Percentiles rank a stretch among this genome's conserved stretches.
Conservation (phyloP, 2,113 vertebrate genomes). For the Entelurus aequoreus region DNA sequence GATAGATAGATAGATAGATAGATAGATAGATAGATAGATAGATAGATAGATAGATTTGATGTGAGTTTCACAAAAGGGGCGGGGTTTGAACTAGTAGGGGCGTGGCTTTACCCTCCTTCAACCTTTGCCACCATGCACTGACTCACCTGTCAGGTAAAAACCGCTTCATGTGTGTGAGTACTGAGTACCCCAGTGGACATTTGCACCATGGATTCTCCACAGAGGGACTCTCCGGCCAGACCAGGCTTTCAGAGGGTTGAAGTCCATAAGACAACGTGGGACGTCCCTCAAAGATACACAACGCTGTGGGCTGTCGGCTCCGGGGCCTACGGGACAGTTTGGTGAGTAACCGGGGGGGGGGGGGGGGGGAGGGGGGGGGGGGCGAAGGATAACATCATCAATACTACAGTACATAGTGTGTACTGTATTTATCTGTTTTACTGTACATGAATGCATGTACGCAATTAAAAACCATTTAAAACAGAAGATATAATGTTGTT, state of each 20-base stretch:
- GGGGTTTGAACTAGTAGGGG: constrained; percentile 1
- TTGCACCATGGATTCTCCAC: constrained; percentile 37
- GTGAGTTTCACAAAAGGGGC: not conserved
- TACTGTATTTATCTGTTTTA: not conserved
- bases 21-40: too few relatives aligned
- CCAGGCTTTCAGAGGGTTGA: constrained; percentile 65
- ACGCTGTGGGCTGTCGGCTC: constrained; percentile 64
- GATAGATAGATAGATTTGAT: too few relatives aligned
- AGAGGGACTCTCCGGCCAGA: constrained; percentile 49
- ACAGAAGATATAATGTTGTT: not conserved
- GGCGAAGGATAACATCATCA: not conserved
- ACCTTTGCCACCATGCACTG: not conserved
- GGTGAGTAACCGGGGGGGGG: constrained; percentile 55
- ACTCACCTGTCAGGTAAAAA: constrained; percentile 40
- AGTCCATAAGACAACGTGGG: constrained; percentile 75
- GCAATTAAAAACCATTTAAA: not conserved
- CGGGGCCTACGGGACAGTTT: constrained; percentile 76
- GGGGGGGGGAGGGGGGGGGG: not conserved
- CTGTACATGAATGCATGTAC: not conserved
- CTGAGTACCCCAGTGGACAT: not conserved
- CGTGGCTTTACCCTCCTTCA: constrained; percentile 2
- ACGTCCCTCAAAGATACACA: constrained; percentile 65
- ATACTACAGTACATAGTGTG: not conserved
- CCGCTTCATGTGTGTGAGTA: not conserved
- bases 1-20: too few relatives aligned